Percentiles rank a stretch among this genome's conserved stretches.
Conservation (phyloP, 1,140 invertebrate genomes). For the Tetragonula clypearis region DNA sequence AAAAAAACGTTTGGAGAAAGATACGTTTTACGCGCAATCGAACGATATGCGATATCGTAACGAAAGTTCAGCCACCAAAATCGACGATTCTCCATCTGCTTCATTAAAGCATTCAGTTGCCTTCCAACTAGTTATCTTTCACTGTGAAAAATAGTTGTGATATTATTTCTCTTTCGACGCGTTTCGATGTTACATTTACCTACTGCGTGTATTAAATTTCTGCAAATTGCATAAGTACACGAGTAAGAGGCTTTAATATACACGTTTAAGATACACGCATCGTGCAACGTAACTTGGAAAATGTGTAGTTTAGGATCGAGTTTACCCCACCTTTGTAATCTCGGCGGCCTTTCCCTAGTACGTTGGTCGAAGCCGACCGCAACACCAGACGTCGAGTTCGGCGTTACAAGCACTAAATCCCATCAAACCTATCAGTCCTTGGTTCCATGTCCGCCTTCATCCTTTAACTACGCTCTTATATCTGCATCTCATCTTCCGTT, state of each 20-base stretch:
- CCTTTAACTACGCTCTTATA: background rate
- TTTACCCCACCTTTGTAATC: conserved; percentile 56
- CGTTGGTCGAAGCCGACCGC: conserved; percentile 61
- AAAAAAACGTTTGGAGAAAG: background rate
- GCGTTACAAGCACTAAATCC: conserved; percentile 62
- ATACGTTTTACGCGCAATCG: background rate
- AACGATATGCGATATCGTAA: background rate
- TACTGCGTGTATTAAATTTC: background rate
- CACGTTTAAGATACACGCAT: conserved; percentile 16
- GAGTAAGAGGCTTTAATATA: conserved; percentile 36
- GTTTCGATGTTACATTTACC: too few species aligned
- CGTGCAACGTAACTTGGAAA: conserved; percentile 48
- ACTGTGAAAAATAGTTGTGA: background rate
- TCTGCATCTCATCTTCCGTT: too few species aligned
- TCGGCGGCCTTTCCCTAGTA: conserved; percentile 48
- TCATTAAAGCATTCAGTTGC: background rate
- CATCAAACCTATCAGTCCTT: conserved; percentile 61
- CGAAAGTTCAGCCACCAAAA: background rate
- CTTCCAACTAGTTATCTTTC: background rate
- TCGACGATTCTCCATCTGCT: background rate
- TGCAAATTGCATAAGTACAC: background rate
- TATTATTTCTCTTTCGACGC: background rate
- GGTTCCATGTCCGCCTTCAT: conserved; percentile 11
- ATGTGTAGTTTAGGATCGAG: conserved; percentile 44
- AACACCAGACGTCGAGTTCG: conserved; percentile 66